Evolutionary conservation across 2,888 invertebrate genomes (phyloP), one percentile per base, ranked within the genome.

Genomic region (Ophion ellenae): DNA sequence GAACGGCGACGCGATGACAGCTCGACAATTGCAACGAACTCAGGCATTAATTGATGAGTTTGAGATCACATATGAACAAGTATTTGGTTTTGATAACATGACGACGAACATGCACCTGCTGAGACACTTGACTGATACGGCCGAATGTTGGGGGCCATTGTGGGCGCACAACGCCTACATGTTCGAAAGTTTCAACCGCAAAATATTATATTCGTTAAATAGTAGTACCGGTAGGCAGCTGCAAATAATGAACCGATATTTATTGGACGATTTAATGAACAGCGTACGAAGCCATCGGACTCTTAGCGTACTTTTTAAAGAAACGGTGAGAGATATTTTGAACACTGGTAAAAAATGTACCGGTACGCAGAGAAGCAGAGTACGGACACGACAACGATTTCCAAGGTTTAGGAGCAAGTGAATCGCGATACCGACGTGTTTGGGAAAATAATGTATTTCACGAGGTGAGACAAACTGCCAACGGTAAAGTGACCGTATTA

Each of bases 241-340:
- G 40, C 66, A 77, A 53, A 77, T 77, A 28, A 67, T 77, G 17
- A 63, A 77, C n/a, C 10, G 24, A 47, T 77, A 66, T 64, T 53
- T 64, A 47, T 9, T 77, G 47, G 64, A 66, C 17, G 64, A 67
- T 63, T 77, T 47, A 45, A 64, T 77, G 2, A 77, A 64, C 9
- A 64, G 47, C 77, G 24, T 77, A 64, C 45, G n/a, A n/a, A 47
- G 9, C 70, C 28, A 70, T 47, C 5, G 6, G 32, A 70, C 24
- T 70, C 45, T 70, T 17, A 14, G n/a, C 24, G 4, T 20, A 45
- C 11, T 53, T 14, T 17, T n/a, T 1, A 70, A n/a, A 70, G 10
- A 47, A 20, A 45, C 6, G 70, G 45, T 47, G 7, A 70, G 47
- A 47, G 24, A 70, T 17, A 70, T 70, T 32, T n/a, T 70, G 10